These are phyloP conservation scores for Scyliorhinus canicula DNA, from an alignment of 2,797 vertebrate species.

Conservation along the genomic window DNA sequence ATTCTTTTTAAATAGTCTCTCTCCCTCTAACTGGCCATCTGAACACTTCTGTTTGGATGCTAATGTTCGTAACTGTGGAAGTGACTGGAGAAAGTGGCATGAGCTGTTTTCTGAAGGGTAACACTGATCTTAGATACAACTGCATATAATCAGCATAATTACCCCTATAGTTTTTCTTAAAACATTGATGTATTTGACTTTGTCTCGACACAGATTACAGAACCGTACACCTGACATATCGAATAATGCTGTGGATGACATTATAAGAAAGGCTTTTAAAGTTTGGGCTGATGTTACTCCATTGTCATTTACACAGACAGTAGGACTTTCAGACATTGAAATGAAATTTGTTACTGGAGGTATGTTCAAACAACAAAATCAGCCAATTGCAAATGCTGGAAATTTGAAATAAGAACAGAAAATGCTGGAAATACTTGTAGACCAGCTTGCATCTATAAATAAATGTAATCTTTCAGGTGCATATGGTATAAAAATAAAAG, in stretches of 20 bases:
- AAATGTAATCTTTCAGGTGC: too few relatives aligned
- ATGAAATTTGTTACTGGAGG: constrained; percentile 56
- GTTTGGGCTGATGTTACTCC: constrained; percentile 66
- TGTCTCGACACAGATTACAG: constrained; percentile 57
- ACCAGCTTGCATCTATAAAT: too few relatives aligned
- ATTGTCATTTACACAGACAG: constrained; percentile 50
- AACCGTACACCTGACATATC: constrained; percentile 68
- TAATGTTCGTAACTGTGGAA: neutral
- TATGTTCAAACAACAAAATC: constrained; percentile 41
- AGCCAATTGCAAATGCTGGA: neutral
- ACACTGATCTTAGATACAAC: neutral
- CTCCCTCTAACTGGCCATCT: too few relatives aligned
- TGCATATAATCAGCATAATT: neutral
- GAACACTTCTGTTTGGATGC: neutral
- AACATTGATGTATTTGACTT: constrained; percentile 29
- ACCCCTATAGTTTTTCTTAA: too few relatives aligned
- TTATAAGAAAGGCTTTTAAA: constrained; percentile 59
- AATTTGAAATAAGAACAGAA: neutral
- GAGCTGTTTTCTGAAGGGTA: neutral
- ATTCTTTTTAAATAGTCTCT: too few relatives aligned
- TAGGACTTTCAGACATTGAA: constrained; percentile 54
- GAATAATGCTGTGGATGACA: constrained; percentile 56
- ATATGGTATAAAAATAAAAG: too few relatives aligned
- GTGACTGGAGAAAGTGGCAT: neutral
- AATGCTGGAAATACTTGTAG: too few relatives aligned